Percentiles rank a stretch among this genome's conserved stretches.
Evolutionary conservation across 64 coral and sea anemone species (phyloP).

Genomic region (Stichodactyla helianthus): DNA sequence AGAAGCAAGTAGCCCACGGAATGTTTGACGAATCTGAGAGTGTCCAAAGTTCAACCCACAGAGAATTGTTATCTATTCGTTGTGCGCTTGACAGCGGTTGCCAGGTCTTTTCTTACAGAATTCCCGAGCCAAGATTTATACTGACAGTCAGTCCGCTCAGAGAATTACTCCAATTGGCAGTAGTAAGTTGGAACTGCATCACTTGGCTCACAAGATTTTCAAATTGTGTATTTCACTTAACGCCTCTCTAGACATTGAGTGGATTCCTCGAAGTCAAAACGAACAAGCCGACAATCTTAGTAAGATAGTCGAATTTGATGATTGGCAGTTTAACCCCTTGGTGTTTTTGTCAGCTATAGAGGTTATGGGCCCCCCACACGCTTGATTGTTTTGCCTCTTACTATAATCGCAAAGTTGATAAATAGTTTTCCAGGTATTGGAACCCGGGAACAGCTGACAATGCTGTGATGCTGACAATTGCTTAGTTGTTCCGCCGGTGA

Average conservation of each 20-base stretch:
- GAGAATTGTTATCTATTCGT: background rate
- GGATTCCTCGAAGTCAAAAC: constrained; percentile 47
- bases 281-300: constrained; percentile 49
- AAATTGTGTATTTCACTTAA: background rate
- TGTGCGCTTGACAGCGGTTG: constrained; percentile 1
- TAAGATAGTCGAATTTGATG: constrained; percentile 31
- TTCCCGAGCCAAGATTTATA: too few species aligned
- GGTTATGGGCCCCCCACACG: too few species aligned
- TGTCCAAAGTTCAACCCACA: too few species aligned
- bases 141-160: too few species aligned
- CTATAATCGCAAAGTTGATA: background rate
- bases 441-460: too few species aligned
- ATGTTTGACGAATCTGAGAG: too few species aligned
- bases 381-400: constrained; percentile 59
- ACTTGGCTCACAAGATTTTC: constrained; percentile 4
- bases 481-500: too few species aligned
- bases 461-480: too few species aligned
- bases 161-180: background rate
- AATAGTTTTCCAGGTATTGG: too few species aligned
- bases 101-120: background rate
- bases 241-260: background rate
- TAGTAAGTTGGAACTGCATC: background rate
- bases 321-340: constrained; percentile 29
- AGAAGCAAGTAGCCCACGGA: too few species aligned
- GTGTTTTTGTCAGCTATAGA: constrained; percentile 21